These are phyloP conservation scores for Felis chaus DNA, from an alignment of 2,113 vertebrate species.

Conservation along the genomic window DNA sequence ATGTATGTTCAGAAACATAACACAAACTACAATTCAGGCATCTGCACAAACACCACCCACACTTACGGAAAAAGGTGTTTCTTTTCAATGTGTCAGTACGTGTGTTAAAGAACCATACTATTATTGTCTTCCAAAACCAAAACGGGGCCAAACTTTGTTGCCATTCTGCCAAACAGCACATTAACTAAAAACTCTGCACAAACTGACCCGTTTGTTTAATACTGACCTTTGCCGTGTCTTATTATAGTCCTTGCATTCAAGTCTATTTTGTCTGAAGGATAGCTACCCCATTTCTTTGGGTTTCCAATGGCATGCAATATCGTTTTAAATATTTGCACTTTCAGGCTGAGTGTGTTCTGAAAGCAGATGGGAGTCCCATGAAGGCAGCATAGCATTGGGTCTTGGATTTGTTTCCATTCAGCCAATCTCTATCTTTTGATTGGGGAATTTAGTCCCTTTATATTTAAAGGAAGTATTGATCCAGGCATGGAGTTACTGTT, in stretches of 20 bases:
- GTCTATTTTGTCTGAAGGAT: background rate
- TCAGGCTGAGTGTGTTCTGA: background rate
- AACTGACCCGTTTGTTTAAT: background rate
- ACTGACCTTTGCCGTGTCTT: too few relatives aligned
- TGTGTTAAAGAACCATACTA: slow-evolving; percentile 68
- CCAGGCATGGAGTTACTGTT: background rate
- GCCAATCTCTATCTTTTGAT: background rate
- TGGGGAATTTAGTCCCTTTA: background rate
- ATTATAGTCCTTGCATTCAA: background rate
- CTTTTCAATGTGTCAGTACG: slow-evolving; percentile 69
- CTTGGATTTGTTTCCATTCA: background rate
- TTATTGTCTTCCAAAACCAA: slow-evolving; percentile 65
- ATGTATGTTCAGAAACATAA: slow-evolving; percentile 75
- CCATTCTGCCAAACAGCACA: slow-evolving; percentile 56
- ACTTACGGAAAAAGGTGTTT: slow-evolving; percentile 67
- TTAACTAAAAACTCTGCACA: slow-evolving; percentile 70
- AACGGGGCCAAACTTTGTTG: slow-evolving; percentile 67
- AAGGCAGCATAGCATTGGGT: background rate
- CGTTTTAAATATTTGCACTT: background rate
- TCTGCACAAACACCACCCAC: slow-evolving; percentile 72
- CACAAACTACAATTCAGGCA: slow-evolving; percentile 69
- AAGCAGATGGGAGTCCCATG: background rate
- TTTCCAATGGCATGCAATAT: background rate
- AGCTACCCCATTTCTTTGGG: background rate
- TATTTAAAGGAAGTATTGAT: background rate